Evolutionary conservation across 2,797 vertebrate species (phyloP), one percentile per base, ranked within the genome.

Genomic region (Hylomyscus alleni): DNA sequence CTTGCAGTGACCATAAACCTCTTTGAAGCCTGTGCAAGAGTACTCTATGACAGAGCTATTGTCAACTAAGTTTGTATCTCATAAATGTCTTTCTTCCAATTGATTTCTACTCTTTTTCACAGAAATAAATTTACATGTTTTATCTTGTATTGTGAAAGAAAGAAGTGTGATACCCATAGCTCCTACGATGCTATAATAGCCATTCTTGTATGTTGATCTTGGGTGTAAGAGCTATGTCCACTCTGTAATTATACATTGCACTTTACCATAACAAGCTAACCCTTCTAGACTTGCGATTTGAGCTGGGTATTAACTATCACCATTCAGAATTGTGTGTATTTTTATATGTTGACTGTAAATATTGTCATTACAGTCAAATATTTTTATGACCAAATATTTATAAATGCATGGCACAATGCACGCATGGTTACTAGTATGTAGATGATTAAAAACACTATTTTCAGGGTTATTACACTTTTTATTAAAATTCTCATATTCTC

Each of bases 361-460:
- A 75, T 93, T 31, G 56, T 86, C 94, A 95, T 95, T 89, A 96
- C 91, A 98, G 22, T 89, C 96, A 92, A 14, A 17, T 87, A 20
- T 97, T 97, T 98, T 91, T 97, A 96, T 97, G 84, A 80, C 52
- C 88, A 97, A 94, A 93, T 93, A 98, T 20, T 19, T 93, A 96
- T 4, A 65, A 95, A 97, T 97, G 96, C 95, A 95, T 67, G 47
- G 34, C 52, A 97, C 20, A 84, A 95, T 97, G 96, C 97, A 98
- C 95, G 97, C n/a, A 58, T 93, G 94, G 24, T 92, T 97, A 96
- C 92, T 96, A 96, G 88, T 95, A 93, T 60, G 73, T 89, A 97
- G 86, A 95, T 95, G 95, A 95, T 94, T 94, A 90, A 96, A 97
- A 78, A 96, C 0, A 94, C 92, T 96, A 37, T 97, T 97, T 98